A percentile compares a stretch with the other conserved stretches of the same genome.
phyloP scores from a whole-genome alignment of 1,140 invertebrate species.

The Spodoptera litura region DNA sequence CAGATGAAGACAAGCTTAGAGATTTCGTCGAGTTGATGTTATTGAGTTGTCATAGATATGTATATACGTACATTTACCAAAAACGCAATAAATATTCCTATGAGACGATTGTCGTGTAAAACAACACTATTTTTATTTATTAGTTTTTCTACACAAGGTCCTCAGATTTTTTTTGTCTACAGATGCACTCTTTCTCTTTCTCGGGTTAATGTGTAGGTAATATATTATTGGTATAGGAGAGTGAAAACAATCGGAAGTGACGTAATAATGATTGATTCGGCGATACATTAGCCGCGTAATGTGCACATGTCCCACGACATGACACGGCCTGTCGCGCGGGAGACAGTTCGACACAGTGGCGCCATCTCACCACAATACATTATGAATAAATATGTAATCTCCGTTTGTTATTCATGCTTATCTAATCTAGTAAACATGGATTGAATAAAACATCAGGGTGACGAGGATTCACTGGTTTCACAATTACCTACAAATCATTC shows the following conservation, averaged over 20 bases:
- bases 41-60: no score
- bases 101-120: no score
- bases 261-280: conserved; percentile 24
- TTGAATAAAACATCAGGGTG: no score
- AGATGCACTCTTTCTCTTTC: background rate
- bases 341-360: conserved; percentile 15
- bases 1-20: no score
- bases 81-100: no score
- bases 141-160: no score
- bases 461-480: no score
- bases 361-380: conserved; percentile 2
- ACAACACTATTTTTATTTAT: no score
- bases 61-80: no score
- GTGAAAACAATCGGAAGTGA: conserved; percentile 14
- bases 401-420: conserved; percentile 1
- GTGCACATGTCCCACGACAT: background rate
- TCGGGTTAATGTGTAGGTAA: background rate
- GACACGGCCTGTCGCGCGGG: background rate
- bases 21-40: no score
- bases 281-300: conserved; percentile 25
- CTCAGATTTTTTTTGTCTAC: no score
- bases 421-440: background rate
- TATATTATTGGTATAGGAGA: background rate
- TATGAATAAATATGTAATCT: conserved; percentile 11
- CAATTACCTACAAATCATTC: background rate